phyloP scores from a whole-genome alignment of 2,888 invertebrate genomes.

The Macaria notata region DNA sequence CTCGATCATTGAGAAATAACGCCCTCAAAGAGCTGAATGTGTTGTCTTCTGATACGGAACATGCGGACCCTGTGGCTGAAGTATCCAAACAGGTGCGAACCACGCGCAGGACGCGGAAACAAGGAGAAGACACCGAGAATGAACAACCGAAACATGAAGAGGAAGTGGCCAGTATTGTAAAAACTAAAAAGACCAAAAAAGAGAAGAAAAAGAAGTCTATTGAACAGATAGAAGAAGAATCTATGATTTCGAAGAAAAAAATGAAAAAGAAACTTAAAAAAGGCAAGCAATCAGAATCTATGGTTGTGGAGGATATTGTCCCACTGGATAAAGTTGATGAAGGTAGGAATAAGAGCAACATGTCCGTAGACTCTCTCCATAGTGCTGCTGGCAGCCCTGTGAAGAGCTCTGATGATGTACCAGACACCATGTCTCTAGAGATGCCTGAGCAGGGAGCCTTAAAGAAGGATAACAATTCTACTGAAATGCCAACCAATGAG shows the following conservation, averaged over 20 bases:
- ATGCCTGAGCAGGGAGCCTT: too few species aligned
- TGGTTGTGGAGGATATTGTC: constrained; percentile 37
- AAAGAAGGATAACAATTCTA: too few species aligned
- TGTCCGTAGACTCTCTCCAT: constrained; percentile 63
- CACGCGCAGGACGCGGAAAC: constrained; percentile 51
- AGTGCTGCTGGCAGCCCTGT: constrained; percentile 64
- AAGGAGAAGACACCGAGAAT: constrained; percentile 34
- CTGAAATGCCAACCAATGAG: too few species aligned
- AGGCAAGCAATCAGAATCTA: constrained; percentile 37
- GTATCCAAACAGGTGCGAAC: constrained; percentile 38
- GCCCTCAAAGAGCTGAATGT: constrained; percentile 54
- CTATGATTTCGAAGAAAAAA: constrained; percentile 39
- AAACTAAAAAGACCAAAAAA: constrained; percentile 37
- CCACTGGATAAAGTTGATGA: constrained; percentile 10
- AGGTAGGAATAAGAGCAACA: constrained; percentile 42
- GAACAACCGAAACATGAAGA: constrained; percentile 26
- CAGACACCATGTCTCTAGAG: neutral
- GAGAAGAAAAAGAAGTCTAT: constrained; percentile 35
- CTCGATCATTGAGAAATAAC: constrained; percentile 42
- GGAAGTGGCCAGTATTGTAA: constrained; percentile 18
- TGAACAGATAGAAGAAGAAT: constrained; percentile 24
- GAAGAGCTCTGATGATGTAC: neutral
- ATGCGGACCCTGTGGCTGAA: constrained; percentile 29
- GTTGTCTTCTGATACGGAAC: constrained; percentile 25
- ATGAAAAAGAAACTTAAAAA: constrained; percentile 47